Base-by-base conservation (phyloP, 2,113 vertebrate genomes). In the Toxotes chatareus region DNA sequence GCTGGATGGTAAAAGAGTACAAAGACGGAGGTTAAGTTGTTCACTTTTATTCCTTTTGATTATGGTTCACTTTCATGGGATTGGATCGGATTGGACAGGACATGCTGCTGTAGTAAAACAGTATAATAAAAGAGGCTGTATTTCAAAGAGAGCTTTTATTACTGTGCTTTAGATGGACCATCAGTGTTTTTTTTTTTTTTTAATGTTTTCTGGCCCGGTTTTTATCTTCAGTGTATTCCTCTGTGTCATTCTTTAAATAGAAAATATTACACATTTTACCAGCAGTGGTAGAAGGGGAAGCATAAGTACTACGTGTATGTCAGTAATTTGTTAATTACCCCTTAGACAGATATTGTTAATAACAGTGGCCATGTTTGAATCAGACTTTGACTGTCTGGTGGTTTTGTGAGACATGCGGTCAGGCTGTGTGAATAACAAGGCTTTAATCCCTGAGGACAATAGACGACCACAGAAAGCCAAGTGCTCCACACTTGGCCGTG, bases 81-180 rank as follows among this genome's bases (percentile, higher is more conserved):
- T 27, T 56, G 42, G 51, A 76, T 65, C 53, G 46, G 31, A 75
- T 53, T 47, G 79, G 63, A 83, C 66, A 64, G 55, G 46, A 75
- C 42, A 16, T 13, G 59, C 62, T 44, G 63, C 53, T 53, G 38
- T 23, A 55, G 76, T 85, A 55, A 76, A 74, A 62, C 64, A 9
- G 46, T 21, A 23, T 23, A 47, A 80, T 75, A 69, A 81, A 68
- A 78, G 55, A 51, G 44, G 38, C 53, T 21, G 51, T 46, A 27
- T 71, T 82, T 76, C 86, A 85, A 67, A 85, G 62, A 46, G 21
- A 42, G 32, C 71, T 46, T 53, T 61, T 73, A 70, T 74, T 32
- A 16, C n/a, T 62, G 17, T n/a, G 53, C 59, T 73, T 13, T 34
- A 23, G 36, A 49, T 69, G 57, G 23, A 7, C 5, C 32, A 34